Conservation (phyloP, 2,888 invertebrate species). For the Tipula vernalis region DNA sequence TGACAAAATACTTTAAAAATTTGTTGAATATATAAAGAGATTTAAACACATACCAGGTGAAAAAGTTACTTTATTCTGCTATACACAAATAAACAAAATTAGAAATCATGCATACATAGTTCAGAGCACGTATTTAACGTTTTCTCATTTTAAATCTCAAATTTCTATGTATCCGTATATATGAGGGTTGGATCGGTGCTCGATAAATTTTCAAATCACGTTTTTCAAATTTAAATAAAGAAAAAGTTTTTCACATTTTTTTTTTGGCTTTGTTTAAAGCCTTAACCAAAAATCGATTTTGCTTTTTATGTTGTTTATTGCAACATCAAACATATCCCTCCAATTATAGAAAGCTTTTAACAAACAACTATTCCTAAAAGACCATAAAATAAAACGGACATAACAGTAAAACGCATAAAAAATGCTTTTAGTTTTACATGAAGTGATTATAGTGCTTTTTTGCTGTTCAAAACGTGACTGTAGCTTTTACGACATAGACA, state of each 20-base stretch:
- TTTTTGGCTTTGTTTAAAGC: not conserved
- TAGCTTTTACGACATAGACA: not conserved
- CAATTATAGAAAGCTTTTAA: not conserved
- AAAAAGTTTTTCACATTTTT: not conserved
- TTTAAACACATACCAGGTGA: not conserved
- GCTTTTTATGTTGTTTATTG: not conserved
- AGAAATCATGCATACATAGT: not conserved
- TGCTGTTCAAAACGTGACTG: not conserved
- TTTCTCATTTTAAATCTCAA: not conserved
- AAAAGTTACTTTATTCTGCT: not conserved
- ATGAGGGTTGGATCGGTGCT: not conserved
- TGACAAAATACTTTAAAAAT: too few relatives aligned
- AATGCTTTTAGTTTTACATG: not conserved
- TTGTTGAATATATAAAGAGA: too few relatives aligned
- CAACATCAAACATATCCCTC: not conserved
- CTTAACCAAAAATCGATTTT: not conserved
- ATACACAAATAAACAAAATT: not conserved
- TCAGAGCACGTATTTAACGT: not conserved
- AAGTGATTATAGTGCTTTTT: not conserved
- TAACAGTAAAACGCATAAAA: not conserved
- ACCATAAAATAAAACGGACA: not conserved
- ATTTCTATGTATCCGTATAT: not conserved
- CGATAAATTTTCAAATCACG: not conserved
- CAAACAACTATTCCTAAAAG: not conserved
- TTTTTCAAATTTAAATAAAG: not conserved